Evolutionary conservation across 2,888 invertebrate species (phyloP).

Genomic region (Megamerina dolium): DNA sequence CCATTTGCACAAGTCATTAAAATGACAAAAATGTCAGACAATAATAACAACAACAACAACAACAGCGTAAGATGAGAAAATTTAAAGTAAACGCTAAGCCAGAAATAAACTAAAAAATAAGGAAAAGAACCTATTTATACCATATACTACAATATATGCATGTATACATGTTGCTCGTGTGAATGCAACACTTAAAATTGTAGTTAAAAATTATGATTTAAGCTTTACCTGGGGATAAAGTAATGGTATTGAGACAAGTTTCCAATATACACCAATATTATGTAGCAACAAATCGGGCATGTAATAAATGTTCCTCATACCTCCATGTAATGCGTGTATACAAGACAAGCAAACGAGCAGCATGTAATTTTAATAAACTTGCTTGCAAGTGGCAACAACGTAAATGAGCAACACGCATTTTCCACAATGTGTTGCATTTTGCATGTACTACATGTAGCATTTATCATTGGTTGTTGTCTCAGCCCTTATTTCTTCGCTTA

Average conservation of each 20-base stretch:
- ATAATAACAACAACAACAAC: no score
- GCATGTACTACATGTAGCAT: constrained; percentile 12
- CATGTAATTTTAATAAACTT: constrained; percentile 36
- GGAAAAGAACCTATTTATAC: neutral
- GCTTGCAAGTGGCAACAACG: no score
- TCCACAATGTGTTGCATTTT: no score
- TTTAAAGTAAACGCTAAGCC: no score
- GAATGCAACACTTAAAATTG: no score
- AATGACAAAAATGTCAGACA: constrained; percentile 14
- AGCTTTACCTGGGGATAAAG: no score
- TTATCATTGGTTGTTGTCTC: no score
- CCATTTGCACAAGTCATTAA: constrained; percentile 19
- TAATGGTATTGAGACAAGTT: neutral
- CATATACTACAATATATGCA: neutral
- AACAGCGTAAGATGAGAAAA: no score
- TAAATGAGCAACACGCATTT: constrained; percentile 17
- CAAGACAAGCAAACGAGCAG: neutral
- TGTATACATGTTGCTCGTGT: neutral
- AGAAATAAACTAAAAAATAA: no score
- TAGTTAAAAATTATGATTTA: no score
- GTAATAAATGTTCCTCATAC: neutral
- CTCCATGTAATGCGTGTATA: neutral
- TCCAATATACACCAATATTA: neutral
- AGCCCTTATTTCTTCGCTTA: no score
- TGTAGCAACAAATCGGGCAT: no score